phyloP scores from a whole-genome alignment of 2,113 vertebrate genomes.

The Plestiodon gilberti region DNA sequence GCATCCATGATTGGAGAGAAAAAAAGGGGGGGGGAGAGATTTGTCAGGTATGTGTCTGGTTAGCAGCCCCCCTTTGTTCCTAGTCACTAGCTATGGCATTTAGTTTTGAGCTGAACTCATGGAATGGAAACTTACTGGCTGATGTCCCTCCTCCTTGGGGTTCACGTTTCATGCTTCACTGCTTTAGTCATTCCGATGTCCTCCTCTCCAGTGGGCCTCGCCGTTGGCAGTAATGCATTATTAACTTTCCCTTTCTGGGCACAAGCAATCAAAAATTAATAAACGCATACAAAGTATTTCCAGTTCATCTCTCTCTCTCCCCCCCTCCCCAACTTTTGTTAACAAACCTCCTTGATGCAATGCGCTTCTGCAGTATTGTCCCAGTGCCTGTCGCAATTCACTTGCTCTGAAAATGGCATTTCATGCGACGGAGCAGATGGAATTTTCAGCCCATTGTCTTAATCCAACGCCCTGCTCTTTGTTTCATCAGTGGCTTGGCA shows the following conservation, averaged over 20 bases:
- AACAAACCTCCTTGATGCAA: background rate
- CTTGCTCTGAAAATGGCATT: background rate
- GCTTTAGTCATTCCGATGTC: conserved; percentile 1
- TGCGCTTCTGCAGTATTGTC: rapidly evolving
- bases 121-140: rapidly evolving
- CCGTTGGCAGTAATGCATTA: conserved; percentile 50
- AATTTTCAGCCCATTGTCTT: background rate
- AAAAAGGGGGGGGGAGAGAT: too few species aligned
- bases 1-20: background rate
- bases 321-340: conserved; percentile 15
- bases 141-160: background rate
- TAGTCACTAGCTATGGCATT: background rate
- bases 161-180: background rate
- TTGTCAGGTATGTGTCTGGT: background rate
- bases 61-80: rapidly evolving
- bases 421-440: background rate
- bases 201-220: conserved; percentile 16
- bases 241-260: conserved; percentile 45
- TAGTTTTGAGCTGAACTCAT: background rate
- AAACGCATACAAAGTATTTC: conserved; percentile 33
- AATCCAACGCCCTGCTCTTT: background rate
- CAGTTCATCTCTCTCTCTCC: conserved; percentile 26
- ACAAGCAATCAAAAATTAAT: conserved; percentile 58
- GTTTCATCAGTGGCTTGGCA: background rate
- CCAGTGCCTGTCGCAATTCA: conserved; percentile 9